Evolutionary conservation across 2,888 invertebrate species (phyloP).

Genomic region (Pammene fasciana): DNA sequence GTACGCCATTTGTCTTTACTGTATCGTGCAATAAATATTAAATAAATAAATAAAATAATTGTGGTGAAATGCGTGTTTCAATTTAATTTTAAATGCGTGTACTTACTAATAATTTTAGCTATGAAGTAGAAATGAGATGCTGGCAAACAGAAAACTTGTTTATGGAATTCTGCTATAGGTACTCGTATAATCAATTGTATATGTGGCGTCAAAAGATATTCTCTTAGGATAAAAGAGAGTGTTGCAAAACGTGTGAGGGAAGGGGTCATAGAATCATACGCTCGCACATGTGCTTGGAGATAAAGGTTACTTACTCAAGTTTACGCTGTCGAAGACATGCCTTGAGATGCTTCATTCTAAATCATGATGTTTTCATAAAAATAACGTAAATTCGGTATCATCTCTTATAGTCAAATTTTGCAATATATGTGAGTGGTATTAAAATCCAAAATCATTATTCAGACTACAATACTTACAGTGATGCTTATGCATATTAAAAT

Average conservation of each 20-base stretch:
- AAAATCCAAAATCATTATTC: no score
- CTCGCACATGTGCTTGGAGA: neutral
- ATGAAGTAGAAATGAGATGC: neutral
- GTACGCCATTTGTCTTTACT: no score
- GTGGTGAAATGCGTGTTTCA: neutral
- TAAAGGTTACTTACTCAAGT: neutral
- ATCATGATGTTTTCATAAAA: neutral
- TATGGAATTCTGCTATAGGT: conserved; percentile 12
- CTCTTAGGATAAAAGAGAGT: conserved; percentile 55
- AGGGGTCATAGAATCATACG: no score
- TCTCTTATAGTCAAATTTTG: no score
- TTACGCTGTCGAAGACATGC: neutral
- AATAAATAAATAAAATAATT: no score
- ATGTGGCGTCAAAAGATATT: conserved; percentile 37
- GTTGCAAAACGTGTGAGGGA: conserved; percentile 5
- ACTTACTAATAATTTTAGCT: no score
- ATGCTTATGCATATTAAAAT: no score
- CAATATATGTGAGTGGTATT: no score
- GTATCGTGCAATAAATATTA: no score
- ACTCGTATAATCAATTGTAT: conserved; percentile 18
- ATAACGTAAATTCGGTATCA: no score
- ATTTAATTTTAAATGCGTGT: no score
- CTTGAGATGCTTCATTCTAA: neutral
- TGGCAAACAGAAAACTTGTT: conserved; percentile 10
- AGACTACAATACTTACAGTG: no score